Evolutionary conservation across 2,888 invertebrate genomes (phyloP).

Genomic region (Caenorhabditis sinica): DNA sequence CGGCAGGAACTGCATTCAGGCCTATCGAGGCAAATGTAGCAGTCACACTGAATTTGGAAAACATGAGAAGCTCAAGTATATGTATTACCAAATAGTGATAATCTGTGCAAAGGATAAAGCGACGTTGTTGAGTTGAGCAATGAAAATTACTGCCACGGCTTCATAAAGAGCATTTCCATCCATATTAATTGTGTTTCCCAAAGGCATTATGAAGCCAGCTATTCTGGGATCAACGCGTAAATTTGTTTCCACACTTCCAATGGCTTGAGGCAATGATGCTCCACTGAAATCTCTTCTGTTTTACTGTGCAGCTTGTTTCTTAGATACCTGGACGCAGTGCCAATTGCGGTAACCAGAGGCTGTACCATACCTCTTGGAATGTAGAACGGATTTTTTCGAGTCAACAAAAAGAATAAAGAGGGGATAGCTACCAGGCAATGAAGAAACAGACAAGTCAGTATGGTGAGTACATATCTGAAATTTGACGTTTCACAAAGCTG

Average conservation of each 20-base stretch:
- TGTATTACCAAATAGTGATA: conserved; percentile 91
- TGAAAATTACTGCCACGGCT: conserved; percentile 91
- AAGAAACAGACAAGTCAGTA: conserved; percentile 85
- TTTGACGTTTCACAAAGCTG: conserved; percentile 29
- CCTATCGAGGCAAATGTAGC: conserved; percentile 97
- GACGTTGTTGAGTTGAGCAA: conserved; percentile 92
- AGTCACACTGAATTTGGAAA: conserved; percentile 93
- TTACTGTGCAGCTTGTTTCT: not conserved
- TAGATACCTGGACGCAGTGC: conserved; percentile 87
- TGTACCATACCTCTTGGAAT: conserved; percentile 86
- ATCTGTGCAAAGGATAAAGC: conserved; percentile 90
- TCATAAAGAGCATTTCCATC: conserved; percentile 87
- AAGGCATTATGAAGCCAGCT: conserved; percentile 86
- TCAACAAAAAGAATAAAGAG: conserved; percentile 86
- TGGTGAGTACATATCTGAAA: conserved; percentile 86
- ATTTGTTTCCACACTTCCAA: conserved; percentile 87
- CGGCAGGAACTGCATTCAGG: conserved; percentile 91
- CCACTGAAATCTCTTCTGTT: conserved; percentile 84
- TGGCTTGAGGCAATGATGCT: conserved; percentile 87
- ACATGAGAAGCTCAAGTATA: no score
- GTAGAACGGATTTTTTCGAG: conserved; percentile 81
- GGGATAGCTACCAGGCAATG: conserved; percentile 87
- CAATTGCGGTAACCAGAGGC: conserved; percentile 87
- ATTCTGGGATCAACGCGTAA: conserved; percentile 87
- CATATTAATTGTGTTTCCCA: conserved; percentile 89